phyloP scores from a whole-genome alignment of 2,888 invertebrate species.

The Holacanthella duospinosa region DNA sequence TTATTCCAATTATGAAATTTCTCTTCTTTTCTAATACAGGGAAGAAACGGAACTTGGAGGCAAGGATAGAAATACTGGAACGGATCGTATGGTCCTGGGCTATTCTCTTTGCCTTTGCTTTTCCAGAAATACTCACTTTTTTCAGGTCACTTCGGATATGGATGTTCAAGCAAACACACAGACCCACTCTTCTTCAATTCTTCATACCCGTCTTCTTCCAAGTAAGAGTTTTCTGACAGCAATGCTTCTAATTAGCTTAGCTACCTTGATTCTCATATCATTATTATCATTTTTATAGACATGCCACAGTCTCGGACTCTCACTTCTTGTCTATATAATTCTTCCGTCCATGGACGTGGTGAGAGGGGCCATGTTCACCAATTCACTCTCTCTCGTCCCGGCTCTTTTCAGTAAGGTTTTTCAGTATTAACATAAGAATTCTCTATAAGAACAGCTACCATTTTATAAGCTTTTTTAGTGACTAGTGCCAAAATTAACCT shows the following conservation, averaged over 20 bases:
- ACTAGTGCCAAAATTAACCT: too few relatives aligned
- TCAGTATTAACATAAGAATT: too few relatives aligned
- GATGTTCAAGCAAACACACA: constrained; percentile 75
- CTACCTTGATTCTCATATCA: too few relatives aligned
- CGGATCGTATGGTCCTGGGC: constrained; percentile 89
- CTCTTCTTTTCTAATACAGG: background rate
- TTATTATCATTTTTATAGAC: too few relatives aligned
- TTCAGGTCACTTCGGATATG: constrained; percentile 76
- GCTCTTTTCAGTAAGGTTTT: constrained; percentile 54
- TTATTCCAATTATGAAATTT: background rate
- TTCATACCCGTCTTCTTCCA: constrained; percentile 64
- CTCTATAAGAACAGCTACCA: too few relatives aligned
- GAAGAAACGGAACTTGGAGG: constrained; percentile 49
- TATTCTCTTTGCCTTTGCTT: constrained; percentile 69
- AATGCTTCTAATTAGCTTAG: too few relatives aligned
- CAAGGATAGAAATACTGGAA: constrained; percentile 69
- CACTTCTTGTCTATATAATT: constrained; percentile 72
- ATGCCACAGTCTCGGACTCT: constrained; percentile 75
- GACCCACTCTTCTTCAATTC: constrained; percentile 54
- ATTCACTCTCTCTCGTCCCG: constrained; percentile 85
- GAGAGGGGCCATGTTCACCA: constrained; percentile 89
- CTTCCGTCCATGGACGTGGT: constrained; percentile 87
- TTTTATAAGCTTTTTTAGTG: too few relatives aligned
- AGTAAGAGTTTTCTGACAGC: too few relatives aligned
- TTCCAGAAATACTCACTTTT: constrained; percentile 77